Percentiles rank a stretch among this genome's conserved stretches.
Conservation (phyloP, 23 tunicate genomes). For the Ciona savignyi region DNA sequence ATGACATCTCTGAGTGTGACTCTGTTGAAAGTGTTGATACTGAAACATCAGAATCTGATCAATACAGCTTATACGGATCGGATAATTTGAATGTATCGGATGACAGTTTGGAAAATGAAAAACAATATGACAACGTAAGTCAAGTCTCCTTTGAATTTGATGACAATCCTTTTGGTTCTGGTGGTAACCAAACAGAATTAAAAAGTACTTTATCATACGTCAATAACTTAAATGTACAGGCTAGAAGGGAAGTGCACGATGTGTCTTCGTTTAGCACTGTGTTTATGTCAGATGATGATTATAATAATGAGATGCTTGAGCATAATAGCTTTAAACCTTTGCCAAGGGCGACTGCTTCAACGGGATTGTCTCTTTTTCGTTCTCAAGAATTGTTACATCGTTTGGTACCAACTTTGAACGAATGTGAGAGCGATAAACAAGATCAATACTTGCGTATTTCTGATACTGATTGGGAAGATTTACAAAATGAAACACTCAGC, state of each 20-base stretch:
- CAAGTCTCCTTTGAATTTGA: conserved; percentile 46
- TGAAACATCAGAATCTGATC: too few species aligned
- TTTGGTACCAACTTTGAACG: background rate
- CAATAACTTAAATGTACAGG: background rate
- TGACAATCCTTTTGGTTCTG: conserved; percentile 36
- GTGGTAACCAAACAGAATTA: background rate
- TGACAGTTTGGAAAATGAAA: conserved; percentile 8
- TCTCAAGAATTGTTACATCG: background rate
- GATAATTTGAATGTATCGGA: conserved; percentile 53
- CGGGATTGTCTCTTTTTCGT: background rate
- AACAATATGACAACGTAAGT: conserved; percentile 14
- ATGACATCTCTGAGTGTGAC: too few species aligned
- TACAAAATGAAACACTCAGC: conserved; percentile 13
- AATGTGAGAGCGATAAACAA: background rate
- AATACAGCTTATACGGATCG: conserved; percentile 7
- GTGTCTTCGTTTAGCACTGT: conserved; percentile 7
- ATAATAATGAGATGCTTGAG: background rate
- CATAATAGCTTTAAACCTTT: background rate
- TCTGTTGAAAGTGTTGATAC: too few species aligned
- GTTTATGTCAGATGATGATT: conserved; percentile 20
- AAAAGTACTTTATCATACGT: background rate
- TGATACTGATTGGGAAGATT: conserved; percentile 48
- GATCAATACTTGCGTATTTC: background rate
- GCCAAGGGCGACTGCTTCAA: background rate
- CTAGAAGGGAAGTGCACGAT: background rate